Percentiles rank a stretch among this genome's conserved stretches.
These are phyloP conservation scores for Tetanocera ferruginea DNA, from an alignment of 2,888 invertebrate genomes.

Conservation along the genomic window DNA sequence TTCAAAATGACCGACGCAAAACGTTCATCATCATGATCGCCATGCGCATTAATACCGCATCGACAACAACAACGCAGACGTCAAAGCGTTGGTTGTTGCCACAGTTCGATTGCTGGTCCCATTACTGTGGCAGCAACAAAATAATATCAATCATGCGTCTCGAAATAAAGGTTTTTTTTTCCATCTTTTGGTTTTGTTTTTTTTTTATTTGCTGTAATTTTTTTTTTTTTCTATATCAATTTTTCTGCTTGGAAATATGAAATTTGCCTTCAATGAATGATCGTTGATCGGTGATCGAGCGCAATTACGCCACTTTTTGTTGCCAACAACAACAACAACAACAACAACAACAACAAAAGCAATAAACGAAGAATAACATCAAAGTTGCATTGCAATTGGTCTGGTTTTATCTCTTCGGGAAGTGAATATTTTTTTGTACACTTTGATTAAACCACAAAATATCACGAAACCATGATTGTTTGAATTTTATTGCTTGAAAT, in stretches of 20 bases:
- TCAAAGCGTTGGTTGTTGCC: not conserved
- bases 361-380: not conserved
- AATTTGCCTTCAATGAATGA: conserved; percentile 30
- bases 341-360: not conserved
- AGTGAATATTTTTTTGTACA: not conserved
- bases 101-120: not conserved
- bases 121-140: not conserved
- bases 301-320: conserved; percentile 26
- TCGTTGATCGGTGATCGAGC: conserved; percentile 22
- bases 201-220: not conserved
- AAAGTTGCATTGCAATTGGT: not conserved
- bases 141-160: conserved; percentile 28
- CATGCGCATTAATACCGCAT: not conserved
- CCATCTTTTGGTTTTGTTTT: not conserved
- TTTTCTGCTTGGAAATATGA: not conserved
- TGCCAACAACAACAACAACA: not conserved
- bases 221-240: not conserved
- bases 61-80: not conserved
- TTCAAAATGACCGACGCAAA: conserved; percentile 32
- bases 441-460: conserved; percentile 9
- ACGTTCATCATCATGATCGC: conserved; percentile 13
- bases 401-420: not conserved
- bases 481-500: no score
- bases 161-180: not conserved
- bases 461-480: conserved; percentile 23